A percentile compares a stretch with the other conserved stretches of the same genome.
These are phyloP conservation scores for Noctuana brunneofusca DNA, from an alignment of 2,888 invertebrate genomes.

Conservation along the genomic window DNA sequence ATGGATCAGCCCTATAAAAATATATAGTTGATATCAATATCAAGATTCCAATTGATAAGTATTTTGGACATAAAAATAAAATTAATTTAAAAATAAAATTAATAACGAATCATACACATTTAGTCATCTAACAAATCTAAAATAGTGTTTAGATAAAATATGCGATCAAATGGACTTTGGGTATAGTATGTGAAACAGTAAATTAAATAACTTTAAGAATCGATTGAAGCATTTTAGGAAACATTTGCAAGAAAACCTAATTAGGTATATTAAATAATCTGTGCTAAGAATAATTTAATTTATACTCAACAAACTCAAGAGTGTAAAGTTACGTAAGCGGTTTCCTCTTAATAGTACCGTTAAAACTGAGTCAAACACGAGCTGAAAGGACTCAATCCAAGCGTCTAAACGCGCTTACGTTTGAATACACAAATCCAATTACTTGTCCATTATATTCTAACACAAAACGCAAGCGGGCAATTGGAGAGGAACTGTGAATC, in stretches of 20 bases:
- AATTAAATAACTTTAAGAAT: slow-evolving; percentile 4
- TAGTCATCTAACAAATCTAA: too few relatives aligned
- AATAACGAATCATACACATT: too few relatives aligned
- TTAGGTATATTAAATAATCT: background rate
- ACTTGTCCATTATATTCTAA: slow-evolving; percentile 32
- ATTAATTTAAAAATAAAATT: too few relatives aligned
- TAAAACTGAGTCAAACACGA: slow-evolving; percentile 17
- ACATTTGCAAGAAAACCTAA: background rate
- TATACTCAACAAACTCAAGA: background rate
- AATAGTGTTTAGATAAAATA: too few relatives aligned
- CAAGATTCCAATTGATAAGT: too few relatives aligned
- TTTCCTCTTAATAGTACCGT: slow-evolving; percentile 29
- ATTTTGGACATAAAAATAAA: too few relatives aligned
- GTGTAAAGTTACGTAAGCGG: slow-evolving; percentile 10
- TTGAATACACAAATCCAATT: slow-evolving; percentile 32
- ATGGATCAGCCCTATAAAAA: background rate
- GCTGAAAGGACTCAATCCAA: slow-evolving; percentile 29
- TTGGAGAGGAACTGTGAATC: slow-evolving; percentile 47
- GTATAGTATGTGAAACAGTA: background rate
- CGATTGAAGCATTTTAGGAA: background rate
- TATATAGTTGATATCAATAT: too few relatives aligned
- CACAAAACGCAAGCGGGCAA: slow-evolving; percentile 30
- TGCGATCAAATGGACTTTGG: background rate
- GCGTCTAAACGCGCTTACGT: slow-evolving; percentile 18
- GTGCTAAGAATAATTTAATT: background rate